A percentile compares a stretch with the other conserved stretches of the same genome.
Evolutionary conservation across 1,140 invertebrate species (phyloP).

Genomic region (Aphaenogaster rudis): DNA sequence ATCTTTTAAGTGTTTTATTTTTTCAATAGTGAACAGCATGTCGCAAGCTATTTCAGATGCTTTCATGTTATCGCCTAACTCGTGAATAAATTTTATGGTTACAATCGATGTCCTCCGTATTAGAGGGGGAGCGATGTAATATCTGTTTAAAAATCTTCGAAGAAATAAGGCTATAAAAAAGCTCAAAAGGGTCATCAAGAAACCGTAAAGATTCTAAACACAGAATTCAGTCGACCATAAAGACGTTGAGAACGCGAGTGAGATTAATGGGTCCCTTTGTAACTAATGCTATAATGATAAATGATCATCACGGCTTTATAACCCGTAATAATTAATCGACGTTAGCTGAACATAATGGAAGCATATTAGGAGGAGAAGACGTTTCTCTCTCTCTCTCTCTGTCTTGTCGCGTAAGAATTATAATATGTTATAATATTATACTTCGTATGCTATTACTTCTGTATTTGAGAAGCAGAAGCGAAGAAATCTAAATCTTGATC

Average conservation of each 20-base stretch:
- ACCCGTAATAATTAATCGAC: background rate
- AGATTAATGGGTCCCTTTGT: background rate
- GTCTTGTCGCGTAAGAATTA: background rate
- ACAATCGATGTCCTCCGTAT: background rate
- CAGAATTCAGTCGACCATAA: background rate
- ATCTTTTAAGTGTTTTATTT: background rate
- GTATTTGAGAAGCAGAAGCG: background rate
- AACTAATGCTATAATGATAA: conserved; percentile 8
- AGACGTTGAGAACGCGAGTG: background rate
- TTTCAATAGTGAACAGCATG: too few relatives aligned
- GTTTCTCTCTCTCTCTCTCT: background rate
- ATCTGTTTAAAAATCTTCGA: background rate
- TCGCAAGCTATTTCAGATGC: background rate
- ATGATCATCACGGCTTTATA: background rate
- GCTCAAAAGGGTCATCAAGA: background rate
- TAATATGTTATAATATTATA: background rate
- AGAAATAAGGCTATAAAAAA: background rate
- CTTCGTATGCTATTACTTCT: background rate
- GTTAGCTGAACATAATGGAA: background rate
- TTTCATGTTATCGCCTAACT: background rate
- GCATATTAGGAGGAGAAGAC: background rate
- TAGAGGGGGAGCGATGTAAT: background rate
- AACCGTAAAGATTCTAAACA: background rate
- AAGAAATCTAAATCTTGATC: background rate
- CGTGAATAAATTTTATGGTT: background rate